Evolutionary conservation across 2,797 vertebrate species (phyloP), one percentile per base, ranked within the genome.

Genomic region (Brachyalestes nurse): DNA sequence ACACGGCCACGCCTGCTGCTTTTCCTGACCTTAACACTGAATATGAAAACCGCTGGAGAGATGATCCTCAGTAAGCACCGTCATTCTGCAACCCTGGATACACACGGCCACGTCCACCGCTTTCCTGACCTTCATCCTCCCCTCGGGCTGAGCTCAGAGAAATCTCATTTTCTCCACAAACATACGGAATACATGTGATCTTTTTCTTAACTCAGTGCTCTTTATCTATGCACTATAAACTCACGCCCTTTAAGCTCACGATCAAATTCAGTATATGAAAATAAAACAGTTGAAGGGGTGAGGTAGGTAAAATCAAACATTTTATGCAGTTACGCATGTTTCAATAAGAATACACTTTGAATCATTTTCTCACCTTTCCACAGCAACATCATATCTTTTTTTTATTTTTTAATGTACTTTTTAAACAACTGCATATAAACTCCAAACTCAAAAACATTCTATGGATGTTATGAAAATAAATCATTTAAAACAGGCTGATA

Each of bases 261-360:
- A 51, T 60, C 67, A 77, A 73, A 66, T 28, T 71, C 21, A 4
- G 74, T 58, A 73, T 64, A 58, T 49, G 64, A 67, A 69, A 72
- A 84, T 53, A 58, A 69, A 77, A 42, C 73, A 75, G 38, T 40
- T 61, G n/a, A n/a, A n/a, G 45, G 17, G 74, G 23, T 61, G 66
- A 25, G 57, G 28, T 70, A 10, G 42, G 42, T 45, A 45, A 45
- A 45, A 45, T 45, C 42, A 1, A 45, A 45, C 42, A 45, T 45
- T 45, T 45, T 45, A 45, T 1, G 42, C 6, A 45, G 42, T 45
- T 45, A 45, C 6, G 9, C 42, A 45, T 45, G 42, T 28, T 45
- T 45, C 42, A 45, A 45, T 6, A 6, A 45, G 6, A 45, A 45
- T 45, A 45, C 42, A 10, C 42, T 45, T 45, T 45, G 6, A 42